Conservation (phyloP, 2,797 vertebrate species). For the Myripristis jacobus region DNA sequence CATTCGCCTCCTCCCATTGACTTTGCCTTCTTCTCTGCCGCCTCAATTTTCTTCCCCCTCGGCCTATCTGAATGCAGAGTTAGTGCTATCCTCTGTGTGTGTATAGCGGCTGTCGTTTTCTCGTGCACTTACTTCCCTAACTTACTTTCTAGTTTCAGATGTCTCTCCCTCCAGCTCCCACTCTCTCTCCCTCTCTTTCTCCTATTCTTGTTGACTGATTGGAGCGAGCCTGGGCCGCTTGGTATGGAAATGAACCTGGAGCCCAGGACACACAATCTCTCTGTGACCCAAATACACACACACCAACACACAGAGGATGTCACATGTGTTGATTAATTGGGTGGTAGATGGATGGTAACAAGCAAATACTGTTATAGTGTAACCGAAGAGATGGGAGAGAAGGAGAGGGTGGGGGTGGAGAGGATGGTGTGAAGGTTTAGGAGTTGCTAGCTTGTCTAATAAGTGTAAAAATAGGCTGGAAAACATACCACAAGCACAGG, state of each 20-base stretch:
- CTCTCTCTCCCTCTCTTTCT: background rate
- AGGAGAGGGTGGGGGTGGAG: background rate
- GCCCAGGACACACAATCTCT: conserved; percentile 51
- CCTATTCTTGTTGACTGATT: conserved; percentile 60
- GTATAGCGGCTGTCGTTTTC: too few species aligned
- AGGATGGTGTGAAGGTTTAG: background rate
- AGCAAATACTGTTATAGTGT: conserved; percentile 26
- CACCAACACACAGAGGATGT: conserved; percentile 36
- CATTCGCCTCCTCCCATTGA: conserved; percentile 12
- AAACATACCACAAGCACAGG: background rate
- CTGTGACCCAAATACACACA: conserved; percentile 66
- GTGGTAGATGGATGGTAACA: conserved; percentile 45
- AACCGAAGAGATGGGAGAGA: conserved; percentile 11
- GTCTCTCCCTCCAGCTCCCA: background rate
- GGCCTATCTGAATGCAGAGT: conserved; percentile 9
- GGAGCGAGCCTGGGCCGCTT: conserved; percentile 48
- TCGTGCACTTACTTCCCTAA: conserved; percentile 23
- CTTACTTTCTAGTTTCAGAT: conserved; percentile 25
- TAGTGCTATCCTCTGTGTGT: conserved; percentile 4
- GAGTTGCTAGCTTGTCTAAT: background rate
- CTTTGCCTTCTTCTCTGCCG: too few species aligned
- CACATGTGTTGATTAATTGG: conserved; percentile 67
- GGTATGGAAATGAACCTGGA: conserved; percentile 69
- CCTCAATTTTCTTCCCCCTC: conserved; percentile 4
- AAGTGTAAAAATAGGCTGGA: background rate